A percentile compares a stretch with the other conserved stretches of the same genome.
phyloP scores from a whole-genome alignment of 2,888 invertebrate genomes.

The Eupithecia tripunctaria region DNA sequence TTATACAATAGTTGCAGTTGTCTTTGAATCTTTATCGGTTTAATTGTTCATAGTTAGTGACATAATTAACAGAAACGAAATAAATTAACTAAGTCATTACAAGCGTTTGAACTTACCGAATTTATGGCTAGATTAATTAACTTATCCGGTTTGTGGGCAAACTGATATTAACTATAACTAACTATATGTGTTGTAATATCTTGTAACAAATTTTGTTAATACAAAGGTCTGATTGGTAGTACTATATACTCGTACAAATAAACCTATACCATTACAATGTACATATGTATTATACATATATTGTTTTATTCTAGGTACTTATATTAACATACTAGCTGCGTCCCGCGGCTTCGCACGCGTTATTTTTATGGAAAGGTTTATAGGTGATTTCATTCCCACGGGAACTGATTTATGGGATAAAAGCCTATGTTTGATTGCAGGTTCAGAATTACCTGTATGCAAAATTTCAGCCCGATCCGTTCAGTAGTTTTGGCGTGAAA shows the following conservation, averaged over 20 bases:
- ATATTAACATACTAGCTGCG: too few relatives aligned
- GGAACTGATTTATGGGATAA: too few relatives aligned
- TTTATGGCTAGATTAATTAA: slow-evolving; percentile 14
- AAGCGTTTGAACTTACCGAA: slow-evolving; percentile 16
- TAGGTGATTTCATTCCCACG: too few relatives aligned
- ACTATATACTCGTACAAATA: not conserved
- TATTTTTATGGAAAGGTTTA: too few relatives aligned
- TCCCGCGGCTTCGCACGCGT: too few relatives aligned
- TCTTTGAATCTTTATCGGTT: not conserved
- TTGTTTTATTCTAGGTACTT: too few relatives aligned
- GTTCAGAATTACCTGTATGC: too few relatives aligned
- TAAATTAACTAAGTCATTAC: not conserved
- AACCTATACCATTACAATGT: not conserved
- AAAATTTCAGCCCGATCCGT: too few relatives aligned
- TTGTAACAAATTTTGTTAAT: not conserved
- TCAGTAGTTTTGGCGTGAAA: too few relatives aligned
- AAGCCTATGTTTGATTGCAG: too few relatives aligned
- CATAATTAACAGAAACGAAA: not conserved
- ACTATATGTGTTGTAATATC: not conserved
- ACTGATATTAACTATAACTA: too few relatives aligned
- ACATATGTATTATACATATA: too few relatives aligned
- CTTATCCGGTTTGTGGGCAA: slow-evolving; percentile 17
- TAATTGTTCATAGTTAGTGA: not conserved
- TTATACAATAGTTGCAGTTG: not conserved
- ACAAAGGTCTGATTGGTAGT: not conserved